Evolutionary conservation across 2,113 vertebrate species (phyloP), one percentile per base, ranked within the genome.

Genomic region (Asarcornis scutulata): DNA sequence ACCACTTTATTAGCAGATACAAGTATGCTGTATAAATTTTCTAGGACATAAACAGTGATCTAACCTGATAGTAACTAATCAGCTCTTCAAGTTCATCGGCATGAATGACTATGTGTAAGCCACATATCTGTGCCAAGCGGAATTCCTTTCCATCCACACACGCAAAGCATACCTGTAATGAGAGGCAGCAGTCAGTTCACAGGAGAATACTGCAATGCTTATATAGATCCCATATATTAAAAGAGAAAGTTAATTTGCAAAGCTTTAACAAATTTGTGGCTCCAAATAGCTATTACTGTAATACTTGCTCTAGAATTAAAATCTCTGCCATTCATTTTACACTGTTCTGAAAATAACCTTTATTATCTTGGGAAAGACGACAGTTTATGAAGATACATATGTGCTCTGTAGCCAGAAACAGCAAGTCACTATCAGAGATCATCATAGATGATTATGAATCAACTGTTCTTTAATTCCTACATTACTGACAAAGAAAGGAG

Each of bases 51-150:
- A 84, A 78, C 6, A 78, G 34, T 48, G 42, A 81, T 72, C 87
- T 86, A 86, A 98, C 98, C 98, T 99, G 99, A 86, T 99, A 99
- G 96, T 99, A 99, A 89, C 95, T 98, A 76, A 99, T 99, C 89
- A 99, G 97, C 69, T 99, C 99, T 93, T 99, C 99, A 55, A 99
- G 98, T 89, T 99, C 99, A 62, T 99, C 99, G 7, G 99, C 99
- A 7, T 99, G 99, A 92, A 99, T 99, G 86, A 99, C 99, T 11
- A 99, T 99, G 95, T 99, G 99, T 50, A 99, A 98, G 48, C 99
- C 99, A 55, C 99, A 99, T 67, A 99, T 98, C 81, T 99, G 99
- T 2, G 99, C 99, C 80, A 99, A 94, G 26, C 97, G 98, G 83
- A 99, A 99, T 89, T 99, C 99, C 88, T 98, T 98, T 9, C 99